phyloP scores from a whole-genome alignment of 2,113 vertebrate genomes.

The Planiliza haematocheilus region DNA sequence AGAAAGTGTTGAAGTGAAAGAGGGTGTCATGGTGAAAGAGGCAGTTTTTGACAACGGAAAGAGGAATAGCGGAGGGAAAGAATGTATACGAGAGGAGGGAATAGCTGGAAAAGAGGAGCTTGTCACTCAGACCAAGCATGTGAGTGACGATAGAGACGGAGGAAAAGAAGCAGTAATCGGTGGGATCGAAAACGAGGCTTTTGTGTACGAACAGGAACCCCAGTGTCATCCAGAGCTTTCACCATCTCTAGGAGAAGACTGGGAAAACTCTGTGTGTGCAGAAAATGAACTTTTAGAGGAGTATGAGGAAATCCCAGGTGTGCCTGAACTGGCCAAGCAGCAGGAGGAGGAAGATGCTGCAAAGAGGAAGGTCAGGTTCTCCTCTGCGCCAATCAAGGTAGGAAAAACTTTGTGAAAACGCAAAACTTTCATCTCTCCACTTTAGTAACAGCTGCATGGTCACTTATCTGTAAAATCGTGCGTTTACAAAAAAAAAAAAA shows the following conservation, averaged over 20 bases:
- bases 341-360: constrained; percentile 80
- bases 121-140: not conserved
- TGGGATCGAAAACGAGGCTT: constrained; percentile 87
- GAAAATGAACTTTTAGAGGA: constrained; percentile 56
- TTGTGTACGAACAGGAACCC: constrained; percentile 82
- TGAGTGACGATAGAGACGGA: constrained; percentile 3
- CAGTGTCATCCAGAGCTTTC: constrained; percentile 62
- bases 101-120: not conserved
- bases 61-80: constrained; percentile 7
- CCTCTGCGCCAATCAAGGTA: constrained; percentile 90
- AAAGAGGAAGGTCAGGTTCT: constrained; percentile 87
- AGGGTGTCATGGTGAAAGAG: constrained; percentile 37
- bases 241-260: constrained; percentile 38
- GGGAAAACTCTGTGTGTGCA: not conserved
- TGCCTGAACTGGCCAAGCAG: constrained; percentile 84
- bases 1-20: constrained; percentile 18
- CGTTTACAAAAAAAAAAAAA: not conserved
- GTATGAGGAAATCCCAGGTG: constrained; percentile 88
- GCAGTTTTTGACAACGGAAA: constrained; percentile 25
- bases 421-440: not conserved
- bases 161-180: constrained; percentile 56
- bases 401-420: not conserved
- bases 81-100: not conserved
- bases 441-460: constrained; percentile 14
- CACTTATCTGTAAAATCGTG: not conserved